A percentile compares a stretch with the other conserved stretches of the same genome.
Evolutionary conservation across 2,797 vertebrate genomes (phyloP).

Genomic region (Nannoperca obscura): DNA sequence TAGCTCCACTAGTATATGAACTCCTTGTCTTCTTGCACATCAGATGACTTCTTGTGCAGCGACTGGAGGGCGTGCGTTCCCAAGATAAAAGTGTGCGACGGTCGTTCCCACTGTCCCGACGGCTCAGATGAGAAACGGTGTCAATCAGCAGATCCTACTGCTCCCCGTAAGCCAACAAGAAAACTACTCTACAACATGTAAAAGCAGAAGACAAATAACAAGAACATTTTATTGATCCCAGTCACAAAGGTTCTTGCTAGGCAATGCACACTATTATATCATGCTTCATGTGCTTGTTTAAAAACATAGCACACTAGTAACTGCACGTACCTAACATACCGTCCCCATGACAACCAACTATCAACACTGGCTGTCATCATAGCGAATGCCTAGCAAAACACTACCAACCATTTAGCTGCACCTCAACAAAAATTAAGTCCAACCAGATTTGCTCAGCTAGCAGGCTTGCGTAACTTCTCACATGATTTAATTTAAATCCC

Average conservation of each 20-base stretch:
- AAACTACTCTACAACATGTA: neutral
- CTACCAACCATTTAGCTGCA: neutral
- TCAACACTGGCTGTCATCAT: neutral
- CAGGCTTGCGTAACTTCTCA: neutral
- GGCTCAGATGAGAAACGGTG: constrained; percentile 83
- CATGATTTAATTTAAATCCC: neutral
- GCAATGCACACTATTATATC: neutral
- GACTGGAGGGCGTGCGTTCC: constrained; percentile 77
- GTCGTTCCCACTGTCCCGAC: constrained; percentile 79
- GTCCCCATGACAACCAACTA: neutral
- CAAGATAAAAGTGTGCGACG: constrained; percentile 76
- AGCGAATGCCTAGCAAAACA: too few species aligned
- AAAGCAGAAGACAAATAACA: neutral
- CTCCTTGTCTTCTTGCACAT: neutral
- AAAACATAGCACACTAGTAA: neutral
- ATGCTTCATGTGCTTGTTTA: neutral
- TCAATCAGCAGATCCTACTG: neutral
- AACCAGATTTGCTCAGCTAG: neutral
- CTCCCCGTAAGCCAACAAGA: constrained; percentile 44
- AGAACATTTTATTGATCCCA: neutral
- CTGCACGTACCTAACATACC: neutral
- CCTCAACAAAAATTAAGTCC: neutral
- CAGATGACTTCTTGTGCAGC: constrained; percentile 82
- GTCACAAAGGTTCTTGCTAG: neutral
- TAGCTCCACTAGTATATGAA: neutral